Evolutionary conservation across 2,113 vertebrate species (phyloP).

Genomic region (Tauraco erythrolophus): DNA sequence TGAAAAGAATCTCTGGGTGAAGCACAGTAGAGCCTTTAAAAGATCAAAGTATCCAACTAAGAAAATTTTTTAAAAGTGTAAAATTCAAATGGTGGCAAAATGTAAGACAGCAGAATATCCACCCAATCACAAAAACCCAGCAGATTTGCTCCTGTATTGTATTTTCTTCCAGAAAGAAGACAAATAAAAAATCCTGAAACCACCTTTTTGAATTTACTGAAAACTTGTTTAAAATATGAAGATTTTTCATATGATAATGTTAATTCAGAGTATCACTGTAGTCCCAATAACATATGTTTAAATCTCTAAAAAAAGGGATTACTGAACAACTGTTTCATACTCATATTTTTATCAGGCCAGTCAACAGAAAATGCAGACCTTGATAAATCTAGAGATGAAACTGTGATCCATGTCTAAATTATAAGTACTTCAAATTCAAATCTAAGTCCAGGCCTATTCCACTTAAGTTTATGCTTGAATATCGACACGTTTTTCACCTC

Average conservation of each 20-base stretch:
- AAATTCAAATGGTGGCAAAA: background rate
- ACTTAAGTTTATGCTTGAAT: background rate
- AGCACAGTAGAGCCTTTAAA: background rate
- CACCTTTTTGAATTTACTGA: background rate
- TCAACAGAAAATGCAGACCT: background rate
- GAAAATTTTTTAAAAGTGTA: background rate
- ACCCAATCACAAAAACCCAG: background rate
- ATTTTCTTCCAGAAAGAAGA: background rate
- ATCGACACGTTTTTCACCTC: background rate
- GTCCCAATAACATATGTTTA: background rate
- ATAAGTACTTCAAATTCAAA: background rate
- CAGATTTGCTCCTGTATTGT: background rate
- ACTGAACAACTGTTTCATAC: background rate
- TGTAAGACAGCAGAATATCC: background rate
- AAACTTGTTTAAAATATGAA: background rate
- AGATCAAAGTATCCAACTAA: background rate
- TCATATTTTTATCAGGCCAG: background rate
- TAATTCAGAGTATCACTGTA: background rate
- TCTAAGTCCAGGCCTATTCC: background rate
- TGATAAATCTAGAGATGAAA: background rate
- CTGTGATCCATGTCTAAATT: background rate
- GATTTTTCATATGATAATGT: background rate
- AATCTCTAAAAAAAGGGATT: background rate
- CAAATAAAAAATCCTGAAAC: background rate
- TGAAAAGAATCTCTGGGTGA: background rate